phyloP scores from a whole-genome alignment of 1,140 invertebrate species.

The Nylanderia fulva region DNA sequence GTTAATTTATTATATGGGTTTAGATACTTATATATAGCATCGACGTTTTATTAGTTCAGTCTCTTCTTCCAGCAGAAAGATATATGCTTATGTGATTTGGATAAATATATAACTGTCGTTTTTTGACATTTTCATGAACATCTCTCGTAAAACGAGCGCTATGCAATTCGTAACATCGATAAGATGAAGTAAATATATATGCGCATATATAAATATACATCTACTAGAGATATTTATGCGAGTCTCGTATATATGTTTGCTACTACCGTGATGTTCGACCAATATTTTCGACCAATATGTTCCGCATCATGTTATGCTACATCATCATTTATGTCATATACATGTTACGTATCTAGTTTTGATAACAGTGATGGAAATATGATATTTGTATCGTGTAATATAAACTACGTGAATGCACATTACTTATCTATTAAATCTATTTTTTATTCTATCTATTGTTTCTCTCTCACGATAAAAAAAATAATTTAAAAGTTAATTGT shows the following conservation, averaged over 20 bases:
- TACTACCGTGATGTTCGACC: constrained; percentile 36
- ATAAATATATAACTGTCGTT: constrained; percentile 13
- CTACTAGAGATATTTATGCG: constrained; percentile 70
- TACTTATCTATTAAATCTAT: neutral
- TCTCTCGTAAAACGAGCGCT: constrained; percentile 44
- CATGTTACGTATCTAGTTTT: neutral
- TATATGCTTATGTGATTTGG: constrained; percentile 22
- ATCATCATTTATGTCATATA: constrained; percentile 13
- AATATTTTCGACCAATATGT: constrained; percentile 24
- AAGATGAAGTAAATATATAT: constrained; percentile 60
- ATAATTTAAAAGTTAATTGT: too few relatives aligned
- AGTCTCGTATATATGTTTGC: constrained; percentile 55
- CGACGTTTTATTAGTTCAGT: constrained; percentile 3
- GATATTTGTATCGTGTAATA: neutral
- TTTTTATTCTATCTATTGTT: neutral
- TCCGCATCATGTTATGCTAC: constrained; percentile 16
- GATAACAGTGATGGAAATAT: constrained; percentile 56
- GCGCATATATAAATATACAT: constrained; percentile 66
- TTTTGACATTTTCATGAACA: constrained; percentile 65
- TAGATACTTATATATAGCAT: neutral
- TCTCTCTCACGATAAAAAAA: too few relatives aligned
- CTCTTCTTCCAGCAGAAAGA: constrained; percentile 10
- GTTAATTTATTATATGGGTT: too few relatives aligned
- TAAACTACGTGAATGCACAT: neutral
- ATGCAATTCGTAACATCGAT: constrained; percentile 54